Base-by-base conservation (phyloP, 2,888 invertebrate species). In the Eugnorisma glareosa region DNA sequence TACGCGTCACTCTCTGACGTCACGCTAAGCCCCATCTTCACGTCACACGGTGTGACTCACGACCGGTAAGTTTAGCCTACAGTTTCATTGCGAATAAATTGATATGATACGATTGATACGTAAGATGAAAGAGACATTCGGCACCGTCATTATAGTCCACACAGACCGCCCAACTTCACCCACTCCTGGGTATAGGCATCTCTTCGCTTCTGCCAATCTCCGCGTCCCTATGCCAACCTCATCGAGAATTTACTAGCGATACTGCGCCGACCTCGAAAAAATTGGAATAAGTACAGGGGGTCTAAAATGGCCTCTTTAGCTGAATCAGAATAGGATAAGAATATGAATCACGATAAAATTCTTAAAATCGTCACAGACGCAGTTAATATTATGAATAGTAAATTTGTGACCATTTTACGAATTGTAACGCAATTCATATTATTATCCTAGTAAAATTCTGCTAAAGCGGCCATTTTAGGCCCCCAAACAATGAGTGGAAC, bases 21-120 rank as follows among this genome's bases (percentile, higher is more conserved):
- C 92, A 93, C 94, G 21, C 87, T 95, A 88, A 96, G 96, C 86
- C 96, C 96, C 48, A 95, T 96, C 84, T 91, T 92, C 86, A 89
- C 93, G 81, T 87, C 93, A 85, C 91, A 93, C 85, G 92, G 94
- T 91, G 90, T 94, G 93, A 94, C 92, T 81, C 91, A 90, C 64
- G 95, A 95, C 87, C 91, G 96, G 95, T 95, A 82, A 93, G 94
- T 86, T 45, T 40, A n/a, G 48, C 78, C 31, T 21, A 78, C 48
- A 48, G 48, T 43, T 73, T 37, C n/a, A 24, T 61, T n/a, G 54
- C 48, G 13, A 35, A 81, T 54, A 45, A 45, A 59, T 40, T 24
- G 57, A 35, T n/a, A 35, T 6, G 40, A 40, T 28, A 21, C 74
- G n/a, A n/a, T n/a, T n/a, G n/a, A n/a, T 40, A 74, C 43, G n/a